Evolutionary conservation across 2,888 invertebrate species (phyloP).

Genomic region (Chrysomela aeneicollis): DNA sequence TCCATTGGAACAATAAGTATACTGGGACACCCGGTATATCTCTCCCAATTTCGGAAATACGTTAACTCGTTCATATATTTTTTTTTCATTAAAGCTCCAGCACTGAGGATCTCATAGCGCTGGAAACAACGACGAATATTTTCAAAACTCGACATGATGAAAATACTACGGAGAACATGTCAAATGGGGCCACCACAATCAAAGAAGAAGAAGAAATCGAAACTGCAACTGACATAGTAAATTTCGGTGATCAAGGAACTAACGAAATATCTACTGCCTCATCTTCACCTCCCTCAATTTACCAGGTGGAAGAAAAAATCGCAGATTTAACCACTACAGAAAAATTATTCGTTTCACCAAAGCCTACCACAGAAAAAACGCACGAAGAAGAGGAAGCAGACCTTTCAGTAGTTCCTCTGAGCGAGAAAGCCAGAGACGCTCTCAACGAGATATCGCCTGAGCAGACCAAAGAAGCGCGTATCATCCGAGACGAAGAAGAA

Average conservation of each 20-base stretch:
- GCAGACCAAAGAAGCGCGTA: background rate
- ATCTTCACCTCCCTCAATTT: constrained; percentile 38
- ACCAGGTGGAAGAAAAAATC: constrained; percentile 53
- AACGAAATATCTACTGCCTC: constrained; percentile 22
- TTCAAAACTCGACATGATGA: constrained; percentile 35
- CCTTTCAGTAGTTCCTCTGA: constrained; percentile 49
- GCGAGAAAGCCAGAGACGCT: constrained; percentile 23
- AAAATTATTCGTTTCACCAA: constrained; percentile 49
- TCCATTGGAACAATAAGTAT: too few relatives aligned
- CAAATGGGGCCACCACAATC: constrained; percentile 28
- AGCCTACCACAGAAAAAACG: constrained; percentile 40
- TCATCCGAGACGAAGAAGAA: constrained; percentile 25
- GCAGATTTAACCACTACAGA: constrained; percentile 54
- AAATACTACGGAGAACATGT: constrained; percentile 21
- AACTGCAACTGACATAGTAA: constrained; percentile 22
- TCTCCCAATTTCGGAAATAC: too few relatives aligned
- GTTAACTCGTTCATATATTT: too few relatives aligned
- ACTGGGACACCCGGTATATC: too few relatives aligned
- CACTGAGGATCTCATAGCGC: constrained; percentile 57
- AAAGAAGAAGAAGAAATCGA: constrained; percentile 22
- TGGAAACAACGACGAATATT: constrained; percentile 57
- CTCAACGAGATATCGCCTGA: constrained; percentile 27
- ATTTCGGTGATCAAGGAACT: constrained; percentile 29
- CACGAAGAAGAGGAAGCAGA: constrained; percentile 40
- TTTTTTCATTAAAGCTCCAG: constrained; percentile 41